Evolutionary conservation across 2,113 vertebrate genomes (phyloP).

Genomic region (Thermophis baileyi): DNA sequence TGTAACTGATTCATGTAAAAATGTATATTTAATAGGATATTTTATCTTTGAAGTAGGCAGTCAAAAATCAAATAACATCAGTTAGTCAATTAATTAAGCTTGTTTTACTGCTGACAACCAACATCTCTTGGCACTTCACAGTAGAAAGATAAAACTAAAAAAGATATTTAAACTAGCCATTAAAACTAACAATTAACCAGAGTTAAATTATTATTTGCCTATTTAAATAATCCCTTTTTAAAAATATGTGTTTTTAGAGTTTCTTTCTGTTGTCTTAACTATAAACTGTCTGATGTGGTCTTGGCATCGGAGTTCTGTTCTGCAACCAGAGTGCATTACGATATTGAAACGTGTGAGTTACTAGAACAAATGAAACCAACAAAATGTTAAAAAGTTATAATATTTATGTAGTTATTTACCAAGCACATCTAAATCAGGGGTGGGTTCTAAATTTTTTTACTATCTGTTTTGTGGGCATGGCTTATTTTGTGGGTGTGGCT

Average conservation of each 20-base stretch:
- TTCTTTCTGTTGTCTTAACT: neutral
- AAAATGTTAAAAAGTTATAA: too few species aligned
- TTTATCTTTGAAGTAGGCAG: neutral
- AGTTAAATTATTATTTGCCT: neutral
- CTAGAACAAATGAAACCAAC: neutral
- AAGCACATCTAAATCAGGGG: too few species aligned
- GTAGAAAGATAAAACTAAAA: neutral
- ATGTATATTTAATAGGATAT: neutral
- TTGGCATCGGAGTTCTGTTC: neutral
- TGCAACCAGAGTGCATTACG: neutral
- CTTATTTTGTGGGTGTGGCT: too few species aligned
- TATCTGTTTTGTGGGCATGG: too few species aligned
- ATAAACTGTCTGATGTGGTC: neutral
- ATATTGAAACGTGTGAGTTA: neutral
- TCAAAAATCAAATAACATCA: neutral
- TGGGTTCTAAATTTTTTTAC: too few species aligned
- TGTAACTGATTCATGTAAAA: neutral
- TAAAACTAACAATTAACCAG: neutral
- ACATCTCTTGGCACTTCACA: neutral
- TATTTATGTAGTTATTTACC: too few species aligned
- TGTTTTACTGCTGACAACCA: neutral
- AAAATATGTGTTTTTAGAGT: neutral
- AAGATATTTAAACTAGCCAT: neutral
- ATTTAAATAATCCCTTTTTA: neutral
- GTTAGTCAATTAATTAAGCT: neutral